A percentile compares a stretch with the other conserved stretches of the same genome.
Evolutionary conservation across 2,888 invertebrate species (phyloP).

Genomic region (Alsophila aescularia): DNA sequence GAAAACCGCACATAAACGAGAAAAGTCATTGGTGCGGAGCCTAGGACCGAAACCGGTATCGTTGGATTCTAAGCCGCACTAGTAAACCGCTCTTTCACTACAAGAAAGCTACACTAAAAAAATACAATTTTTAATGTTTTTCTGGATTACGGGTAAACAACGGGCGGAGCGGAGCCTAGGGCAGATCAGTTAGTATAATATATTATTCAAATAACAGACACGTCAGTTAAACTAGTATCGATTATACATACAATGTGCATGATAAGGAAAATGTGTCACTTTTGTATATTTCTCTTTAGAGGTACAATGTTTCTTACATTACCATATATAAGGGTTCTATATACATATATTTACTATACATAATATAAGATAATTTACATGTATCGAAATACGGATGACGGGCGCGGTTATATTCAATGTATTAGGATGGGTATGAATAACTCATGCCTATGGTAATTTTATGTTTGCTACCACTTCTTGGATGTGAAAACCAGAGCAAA

Average conservation of each 20-base stretch:
- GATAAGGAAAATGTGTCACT: constrained; percentile 16
- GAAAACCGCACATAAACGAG: too few relatives aligned
- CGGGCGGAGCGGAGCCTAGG: too few relatives aligned
- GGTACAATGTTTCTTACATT: constrained; percentile 1
- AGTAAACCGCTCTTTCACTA: too few relatives aligned
- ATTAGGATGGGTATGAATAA: constrained; percentile 63
- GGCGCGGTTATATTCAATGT: constrained; percentile 32
- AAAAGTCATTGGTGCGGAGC: too few relatives aligned
- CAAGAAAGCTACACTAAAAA: too few relatives aligned
- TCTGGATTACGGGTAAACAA: too few relatives aligned
- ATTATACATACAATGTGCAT: not conserved
- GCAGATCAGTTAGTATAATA: too few relatives aligned
- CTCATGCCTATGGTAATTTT: constrained; percentile 62
- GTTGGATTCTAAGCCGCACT: too few relatives aligned
- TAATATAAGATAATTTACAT: constrained; percentile 26
- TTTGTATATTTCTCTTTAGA: constrained; percentile 4
- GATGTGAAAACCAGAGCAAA: constrained; percentile 48
- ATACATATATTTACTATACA: constrained; percentile 8
- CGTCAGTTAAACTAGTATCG: not conserved
- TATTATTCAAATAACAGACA: not conserved
- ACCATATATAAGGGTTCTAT: constrained; percentile 20
- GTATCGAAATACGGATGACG: constrained; percentile 17
- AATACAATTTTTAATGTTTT: too few relatives aligned
- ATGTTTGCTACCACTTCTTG: constrained; percentile 58
- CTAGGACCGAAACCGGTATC: too few relatives aligned